These are phyloP conservation scores for Tychaedon coryphoeus DNA, from an alignment of 2,113 vertebrate species.

Conservation along the genomic window DNA sequence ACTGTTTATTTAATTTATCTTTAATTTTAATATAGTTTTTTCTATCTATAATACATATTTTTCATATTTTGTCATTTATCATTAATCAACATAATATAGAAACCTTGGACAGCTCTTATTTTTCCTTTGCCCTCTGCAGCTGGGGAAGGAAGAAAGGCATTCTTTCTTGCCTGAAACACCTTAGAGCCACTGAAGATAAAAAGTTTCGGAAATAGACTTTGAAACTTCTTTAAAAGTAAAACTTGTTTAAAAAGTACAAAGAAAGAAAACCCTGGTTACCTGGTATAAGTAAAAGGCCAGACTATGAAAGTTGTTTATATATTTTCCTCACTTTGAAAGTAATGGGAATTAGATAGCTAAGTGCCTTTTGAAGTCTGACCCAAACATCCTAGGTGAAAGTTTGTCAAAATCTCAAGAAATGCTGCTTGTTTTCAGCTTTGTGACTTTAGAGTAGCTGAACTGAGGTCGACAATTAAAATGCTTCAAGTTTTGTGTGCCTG, in stretches of 20 bases:
- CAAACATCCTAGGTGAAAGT: neutral
- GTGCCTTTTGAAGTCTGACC: neutral
- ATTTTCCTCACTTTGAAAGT: neutral
- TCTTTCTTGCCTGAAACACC: neutral
- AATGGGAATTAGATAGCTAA: neutral
- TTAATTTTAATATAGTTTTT: neutral
- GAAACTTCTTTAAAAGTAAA: neutral
- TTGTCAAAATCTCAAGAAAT: neutral
- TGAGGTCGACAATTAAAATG: neutral
- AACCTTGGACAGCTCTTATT: neutral
- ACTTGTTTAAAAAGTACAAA: neutral
- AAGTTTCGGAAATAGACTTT: neutral
- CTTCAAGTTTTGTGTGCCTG: neutral
- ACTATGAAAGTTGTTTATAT: neutral
- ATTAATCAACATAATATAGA: neutral
- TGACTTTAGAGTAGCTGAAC: neutral
- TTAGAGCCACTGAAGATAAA: neutral
- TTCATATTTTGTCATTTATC: neutral
- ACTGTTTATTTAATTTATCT: neutral
- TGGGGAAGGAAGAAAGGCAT: neutral
- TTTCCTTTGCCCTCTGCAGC: neutral
- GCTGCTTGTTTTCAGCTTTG: neutral
- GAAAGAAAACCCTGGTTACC: neutral
- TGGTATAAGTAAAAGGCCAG: neutral
- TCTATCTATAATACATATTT: neutral